Evolutionary conservation across 2,113 vertebrate genomes (phyloP), one percentile per base, ranked within the genome.

Genomic region (Chaetorhynchus papuensis): DNA sequence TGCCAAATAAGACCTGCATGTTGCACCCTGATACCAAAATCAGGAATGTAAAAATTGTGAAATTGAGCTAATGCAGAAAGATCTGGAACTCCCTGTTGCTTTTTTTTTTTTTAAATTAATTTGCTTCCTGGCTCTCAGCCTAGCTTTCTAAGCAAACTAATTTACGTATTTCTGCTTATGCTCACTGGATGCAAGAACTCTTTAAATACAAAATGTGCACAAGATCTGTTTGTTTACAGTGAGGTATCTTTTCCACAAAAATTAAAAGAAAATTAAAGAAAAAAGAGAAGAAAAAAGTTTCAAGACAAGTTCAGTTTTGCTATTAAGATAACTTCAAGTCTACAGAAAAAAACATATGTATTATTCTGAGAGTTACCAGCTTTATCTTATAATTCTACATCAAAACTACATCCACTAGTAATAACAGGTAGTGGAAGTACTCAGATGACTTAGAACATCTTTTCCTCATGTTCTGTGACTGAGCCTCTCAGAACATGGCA

Each of bases 11-110:
- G 54, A 74, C 41, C 81, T 74, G 60, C 47, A 82, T 95, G 83
- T 71, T 85, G 71, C 30, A 72, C 18, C 56, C 53, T 69, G 83
- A 97, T 95, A 98, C 60, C 87, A 93, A 89, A 87, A 87, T 84
- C 26, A 90, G 27, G 61, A 76, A 85, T 17, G 72, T 52, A 87
- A 95, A 89, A 97, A 59, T 27, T 45, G n/a, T 91, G 56, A 66
- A 90, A 83, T 28, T 56, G 53, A 59, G 4, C n/a, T 42, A 77
- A 71, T 27, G 14, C 24, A 89, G 64, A 52, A 87, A 84, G n/a
- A 88, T 41, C 15, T 93, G 52, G 71, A 95, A 89, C 60, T 93
- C 76, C n/a, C 14, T 79, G 44, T 26, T n/a, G 77, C 16, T 1
- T 10, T 13, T 27, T 52, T n/a, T 22, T 52, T 54, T 85, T 64